Base-by-base conservation (phyloP, 2,113 vertebrate genomes). In the Ammodytes marinus region DNA sequence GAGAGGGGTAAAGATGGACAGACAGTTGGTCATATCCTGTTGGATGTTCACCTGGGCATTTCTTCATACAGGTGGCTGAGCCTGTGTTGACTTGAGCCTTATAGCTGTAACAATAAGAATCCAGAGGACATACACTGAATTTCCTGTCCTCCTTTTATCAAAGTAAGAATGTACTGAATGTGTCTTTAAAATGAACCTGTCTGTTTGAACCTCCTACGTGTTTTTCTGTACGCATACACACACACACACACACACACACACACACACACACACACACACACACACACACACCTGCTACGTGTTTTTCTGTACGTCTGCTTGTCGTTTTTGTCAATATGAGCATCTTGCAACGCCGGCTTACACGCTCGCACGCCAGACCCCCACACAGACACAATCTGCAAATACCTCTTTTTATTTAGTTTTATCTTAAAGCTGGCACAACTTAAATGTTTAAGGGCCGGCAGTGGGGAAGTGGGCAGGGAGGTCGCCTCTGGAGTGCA, bases 21-120 rank as follows among this genome's bases (percentile, higher is more conserved):
- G 53, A 17, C 8, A 5, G 39, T 9, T 63, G 65, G 57, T 78
- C 46, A 85, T 83, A 49, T 90, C 86, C 86, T 84, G 86, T 89
- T 74, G 59, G 9, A 74, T 39, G 68, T 47, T 73, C 77, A 84
- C 61, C 85, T 88, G 79, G 35, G 15, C 59, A 5, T 54, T 37
- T 81, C 65, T 78, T 43, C 2, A n/a, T 14, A 42, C 57, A 84
- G 81, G 82, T 91, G 85, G 53, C 55, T 12, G 27, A 27, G 27
- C 27, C 27, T 57, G 35, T 87, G 79, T 86, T 88, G 86, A 69
- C 39, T 84, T 86, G 58, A 63, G 74, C 40, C 47, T 57, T 49
- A 10, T 6, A 69, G 35, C 46, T 35, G 79, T 60, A 39, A 69
- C 59, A 69, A 13, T 0, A 11, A 49, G 69, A 85, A 69, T 86